Base-by-base conservation (phyloP, 2,888 invertebrate genomes). In the Coleophora flavipennella region DNA sequence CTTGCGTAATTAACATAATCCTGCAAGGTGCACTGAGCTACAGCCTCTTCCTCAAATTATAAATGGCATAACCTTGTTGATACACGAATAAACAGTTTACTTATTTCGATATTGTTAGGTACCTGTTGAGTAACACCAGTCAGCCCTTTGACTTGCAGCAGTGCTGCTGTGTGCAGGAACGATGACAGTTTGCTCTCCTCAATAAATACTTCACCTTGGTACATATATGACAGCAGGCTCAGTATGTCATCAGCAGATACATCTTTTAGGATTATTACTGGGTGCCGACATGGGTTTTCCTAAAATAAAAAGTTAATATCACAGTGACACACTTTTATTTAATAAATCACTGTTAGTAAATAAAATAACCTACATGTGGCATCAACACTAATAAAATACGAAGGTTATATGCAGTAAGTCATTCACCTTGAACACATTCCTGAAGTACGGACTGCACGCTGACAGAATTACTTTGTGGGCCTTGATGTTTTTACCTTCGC, bases 381-480 rank as follows among this genome's bases (percentile, higher is more conserved):
- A 42, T 55, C 55, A 27, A 13, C 53, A 55, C 59, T 62, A 62
- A 59, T 61, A 65, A 63, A 66, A 67, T 64, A 64, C 62, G 77
- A 80, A 80, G 79, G 79, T 79, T 76, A 78, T 71, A 66, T 69
- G 67, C 71, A 67, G 74, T 74, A 70, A 83, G 80, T 78, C 76
- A 81, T 77, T 84, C 73, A 90, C 90, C 87, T 90, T 90, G 81
- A 91, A 90, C 66, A 91, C 89, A 72, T 87, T 89, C 67, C 90
- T 87, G 79, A 91, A 91, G 81, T 91, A 91, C 55, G 91, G 90
- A 67, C 91, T 91, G 77, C 91, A 91, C 49, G 91, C 91, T 57
- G 91, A 91, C 67, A 91, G 77, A 67, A 91, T 90, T 62, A 91
- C 89, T 86, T 91, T 91, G 65, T 91, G 91, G 54, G 91, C 91